Evolutionary conservation across 2,797 vertebrate species (phyloP).

Genomic region (Phyllotis vaccarum): DNA sequence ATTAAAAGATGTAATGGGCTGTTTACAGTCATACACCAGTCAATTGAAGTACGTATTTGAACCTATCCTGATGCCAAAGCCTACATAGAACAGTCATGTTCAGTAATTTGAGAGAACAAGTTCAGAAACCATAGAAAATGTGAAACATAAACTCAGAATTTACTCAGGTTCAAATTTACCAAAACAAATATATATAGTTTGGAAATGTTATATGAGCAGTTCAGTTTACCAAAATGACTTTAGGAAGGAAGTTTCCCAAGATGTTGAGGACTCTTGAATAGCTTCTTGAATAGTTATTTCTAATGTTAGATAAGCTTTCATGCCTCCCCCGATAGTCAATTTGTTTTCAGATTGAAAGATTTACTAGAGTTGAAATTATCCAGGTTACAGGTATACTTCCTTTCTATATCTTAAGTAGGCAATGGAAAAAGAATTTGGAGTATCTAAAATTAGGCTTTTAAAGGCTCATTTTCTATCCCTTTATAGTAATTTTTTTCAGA

Average conservation of each 20-base stretch:
- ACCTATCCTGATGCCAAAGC: not conserved
- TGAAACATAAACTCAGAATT: slow-evolving; percentile 60
- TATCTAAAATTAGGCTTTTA: slow-evolving; percentile 24
- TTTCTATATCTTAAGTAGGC: slow-evolving; percentile 39
- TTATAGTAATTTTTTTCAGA: not conserved
- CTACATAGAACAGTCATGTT: not conserved
- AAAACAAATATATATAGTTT: slow-evolving; percentile 22
- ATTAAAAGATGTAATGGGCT: not conserved
- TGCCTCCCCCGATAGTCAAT: not conserved
- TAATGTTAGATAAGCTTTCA: not conserved
- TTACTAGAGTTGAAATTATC: slow-evolving; percentile 26
- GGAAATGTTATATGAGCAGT: slow-evolving; percentile 46
- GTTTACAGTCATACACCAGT: not conserved
- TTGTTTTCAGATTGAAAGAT: slow-evolving; percentile 22
- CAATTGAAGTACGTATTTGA: not conserved
- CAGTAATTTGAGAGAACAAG: slow-evolving; percentile 23
- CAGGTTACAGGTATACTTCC: slow-evolving; percentile 5
- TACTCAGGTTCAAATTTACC: slow-evolving; percentile 40
- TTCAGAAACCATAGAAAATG: not conserved
- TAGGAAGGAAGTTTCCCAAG: not conserved
- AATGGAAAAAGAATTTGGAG: not conserved
- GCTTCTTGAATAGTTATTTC: not conserved
- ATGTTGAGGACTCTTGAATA: not conserved
- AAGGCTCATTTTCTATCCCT: slow-evolving; percentile 16
- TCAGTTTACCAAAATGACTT: not conserved